Percentiles rank a stretch among this genome's conserved stretches.
phyloP scores from a whole-genome alignment of 2,797 vertebrate species.

The Tinamus major region DNA sequence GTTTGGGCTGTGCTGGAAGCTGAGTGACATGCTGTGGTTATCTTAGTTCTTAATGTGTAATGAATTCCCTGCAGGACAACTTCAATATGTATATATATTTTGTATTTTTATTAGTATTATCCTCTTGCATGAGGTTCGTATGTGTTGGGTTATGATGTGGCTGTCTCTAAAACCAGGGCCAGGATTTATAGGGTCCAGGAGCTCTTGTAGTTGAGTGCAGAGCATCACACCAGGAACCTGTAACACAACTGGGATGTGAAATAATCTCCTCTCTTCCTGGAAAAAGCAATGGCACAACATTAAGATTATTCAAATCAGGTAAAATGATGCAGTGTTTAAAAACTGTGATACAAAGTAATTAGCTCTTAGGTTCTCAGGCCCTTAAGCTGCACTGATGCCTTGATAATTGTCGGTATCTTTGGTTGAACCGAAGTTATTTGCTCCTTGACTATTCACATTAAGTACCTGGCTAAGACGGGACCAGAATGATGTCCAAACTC shows the following conservation, averaged over 20 bases:
- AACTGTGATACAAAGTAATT: background rate
- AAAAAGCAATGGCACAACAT: background rate
- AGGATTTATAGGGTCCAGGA: background rate
- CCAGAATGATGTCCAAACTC: background rate
- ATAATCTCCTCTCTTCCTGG: background rate
- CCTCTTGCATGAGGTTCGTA: background rate
- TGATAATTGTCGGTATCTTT: constrained; percentile 14
- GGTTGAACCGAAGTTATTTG: background rate
- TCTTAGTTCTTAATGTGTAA: background rate
- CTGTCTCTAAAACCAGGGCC: no score
- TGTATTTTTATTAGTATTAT: no score
- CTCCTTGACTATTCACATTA: background rate
- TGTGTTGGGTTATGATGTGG: background rate
- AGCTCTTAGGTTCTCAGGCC: background rate
- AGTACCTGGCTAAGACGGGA: background rate
- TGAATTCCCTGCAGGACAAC: background rate
- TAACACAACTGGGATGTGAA: background rate
- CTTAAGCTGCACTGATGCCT: background rate
- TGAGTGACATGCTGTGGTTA: background rate
- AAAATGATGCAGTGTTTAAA: background rate
- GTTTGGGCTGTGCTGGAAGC: background rate
- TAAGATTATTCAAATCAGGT: background rate
- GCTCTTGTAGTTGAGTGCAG: rapidly evolving
- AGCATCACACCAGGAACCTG: background rate
- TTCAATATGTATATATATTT: no score